phyloP scores from a whole-genome alignment of 1,140 invertebrate genomes.

The Zelostemma sp. region DNA sequence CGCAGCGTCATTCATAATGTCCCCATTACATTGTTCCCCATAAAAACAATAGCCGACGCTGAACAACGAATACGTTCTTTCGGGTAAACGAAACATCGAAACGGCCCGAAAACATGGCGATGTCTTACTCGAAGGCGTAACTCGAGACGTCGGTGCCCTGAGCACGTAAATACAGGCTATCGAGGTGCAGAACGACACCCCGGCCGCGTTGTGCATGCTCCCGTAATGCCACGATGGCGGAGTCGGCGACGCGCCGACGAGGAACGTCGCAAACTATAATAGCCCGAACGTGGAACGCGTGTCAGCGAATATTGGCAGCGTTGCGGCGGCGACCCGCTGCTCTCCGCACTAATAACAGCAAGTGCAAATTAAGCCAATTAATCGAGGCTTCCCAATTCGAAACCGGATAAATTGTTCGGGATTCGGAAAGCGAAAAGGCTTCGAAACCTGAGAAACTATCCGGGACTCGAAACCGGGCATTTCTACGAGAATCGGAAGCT shows the following conservation, averaged over 20 bases:
- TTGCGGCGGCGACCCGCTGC: slow-evolving; percentile 16
- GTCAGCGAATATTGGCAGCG: slow-evolving; percentile 46
- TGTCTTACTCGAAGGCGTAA: slow-evolving; percentile 28
- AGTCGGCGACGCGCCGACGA: slow-evolving; percentile 13
- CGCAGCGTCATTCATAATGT: slow-evolving; percentile 8
- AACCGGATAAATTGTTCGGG: not conserved
- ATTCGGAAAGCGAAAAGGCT: too few species aligned
- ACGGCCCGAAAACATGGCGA: not conserved
- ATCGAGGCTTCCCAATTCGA: too few species aligned
- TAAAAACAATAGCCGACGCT: too few species aligned
- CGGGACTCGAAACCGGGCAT: too few species aligned
- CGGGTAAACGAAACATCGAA: not conserved
- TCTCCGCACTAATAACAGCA: slow-evolving; percentile 57
- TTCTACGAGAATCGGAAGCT: too few species aligned
- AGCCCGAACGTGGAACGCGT: slow-evolving; percentile 31
- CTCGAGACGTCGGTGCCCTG: slow-evolving; percentile 30
- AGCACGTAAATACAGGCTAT: slow-evolving; percentile 62
- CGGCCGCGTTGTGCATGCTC: slow-evolving; percentile 52
- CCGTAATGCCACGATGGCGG: slow-evolving; percentile 22
- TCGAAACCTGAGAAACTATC: too few species aligned
- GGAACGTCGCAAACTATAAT: slow-evolving; percentile 31
- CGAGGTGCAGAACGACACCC: slow-evolving; percentile 61
- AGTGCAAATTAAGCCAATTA: slow-evolving; percentile 67
- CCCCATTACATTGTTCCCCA: too few species aligned
- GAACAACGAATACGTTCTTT: slow-evolving; percentile 34